These are phyloP conservation scores for Eclectus roratus DNA, from an alignment of 2,113 vertebrate genomes.

Conservation along the genomic window DNA sequence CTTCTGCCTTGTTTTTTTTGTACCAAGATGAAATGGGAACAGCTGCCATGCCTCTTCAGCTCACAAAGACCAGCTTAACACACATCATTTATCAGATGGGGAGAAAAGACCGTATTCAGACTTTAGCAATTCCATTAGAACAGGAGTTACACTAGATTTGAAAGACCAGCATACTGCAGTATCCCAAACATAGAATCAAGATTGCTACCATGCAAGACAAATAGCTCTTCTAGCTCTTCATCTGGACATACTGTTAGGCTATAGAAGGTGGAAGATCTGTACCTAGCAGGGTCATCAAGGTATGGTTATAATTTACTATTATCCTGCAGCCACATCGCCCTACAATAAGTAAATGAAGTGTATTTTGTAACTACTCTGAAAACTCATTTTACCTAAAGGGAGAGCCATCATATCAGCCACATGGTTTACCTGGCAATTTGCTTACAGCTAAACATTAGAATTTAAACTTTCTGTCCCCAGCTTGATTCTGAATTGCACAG, in stretches of 20 bases:
- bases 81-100: background rate
- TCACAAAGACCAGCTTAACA: background rate
- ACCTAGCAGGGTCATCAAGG: background rate
- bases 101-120: background rate
- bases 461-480: background rate
- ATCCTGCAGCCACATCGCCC: background rate
- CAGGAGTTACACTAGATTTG: background rate
- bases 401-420: background rate
- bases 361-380: background rate
- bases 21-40: background rate
- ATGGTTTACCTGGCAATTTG: background rate
- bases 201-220: background rate
- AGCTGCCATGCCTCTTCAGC: background rate
- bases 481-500: background rate
- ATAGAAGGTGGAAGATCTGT: background rate
- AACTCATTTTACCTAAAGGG: background rate
- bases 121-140: background rate
- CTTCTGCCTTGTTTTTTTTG: background rate
- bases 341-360: background rate
- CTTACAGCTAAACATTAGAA: background rate
- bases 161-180: background rate
- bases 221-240: background rate
- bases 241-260: background rate
- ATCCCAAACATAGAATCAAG: background rate
- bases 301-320: background rate